A percentile compares a stretch with the other conserved stretches of the same genome.
Evolutionary conservation across 2,113 vertebrate species (phyloP).

Genomic region (Trinectes maculatus): DNA sequence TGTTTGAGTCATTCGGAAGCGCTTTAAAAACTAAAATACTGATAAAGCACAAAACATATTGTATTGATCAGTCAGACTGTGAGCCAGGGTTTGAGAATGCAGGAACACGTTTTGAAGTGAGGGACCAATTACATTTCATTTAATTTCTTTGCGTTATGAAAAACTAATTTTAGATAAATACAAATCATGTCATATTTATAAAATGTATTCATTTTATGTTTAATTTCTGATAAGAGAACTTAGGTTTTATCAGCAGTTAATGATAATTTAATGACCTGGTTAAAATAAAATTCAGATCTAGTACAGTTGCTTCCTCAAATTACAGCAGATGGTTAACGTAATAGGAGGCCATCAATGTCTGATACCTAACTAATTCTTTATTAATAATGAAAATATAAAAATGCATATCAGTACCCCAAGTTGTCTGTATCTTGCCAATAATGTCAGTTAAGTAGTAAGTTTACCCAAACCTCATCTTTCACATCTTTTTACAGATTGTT

Average conservation of each 20-base stretch:
- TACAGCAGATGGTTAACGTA: neutral
- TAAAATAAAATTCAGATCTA: neutral
- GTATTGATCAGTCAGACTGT: neutral
- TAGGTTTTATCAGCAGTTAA: neutral
- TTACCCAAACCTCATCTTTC: constrained; percentile 29
- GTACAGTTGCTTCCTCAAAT: neutral
- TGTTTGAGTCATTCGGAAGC: constrained; percentile 40
- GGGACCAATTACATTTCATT: neutral
- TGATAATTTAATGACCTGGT: neutral
- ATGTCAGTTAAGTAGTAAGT: neutral
- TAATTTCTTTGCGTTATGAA: neutral
- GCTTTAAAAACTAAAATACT: constrained; percentile 42
- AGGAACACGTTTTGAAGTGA: neutral
- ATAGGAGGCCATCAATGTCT: neutral
- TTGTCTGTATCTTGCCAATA: neutral
- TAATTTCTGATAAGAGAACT: neutral
- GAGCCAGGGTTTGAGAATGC: neutral
- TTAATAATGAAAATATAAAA: constrained; percentile 3
- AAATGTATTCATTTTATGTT: neutral
- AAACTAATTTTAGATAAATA: neutral
- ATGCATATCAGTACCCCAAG: neutral
- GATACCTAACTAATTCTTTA: neutral
- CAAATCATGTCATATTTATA: too few relatives aligned
- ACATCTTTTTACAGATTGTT: neutral
- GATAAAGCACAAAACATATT: neutral